These are phyloP conservation scores for Cybosia mesomella DNA, from an alignment of 2,888 invertebrate species.

Conservation along the genomic window DNA sequence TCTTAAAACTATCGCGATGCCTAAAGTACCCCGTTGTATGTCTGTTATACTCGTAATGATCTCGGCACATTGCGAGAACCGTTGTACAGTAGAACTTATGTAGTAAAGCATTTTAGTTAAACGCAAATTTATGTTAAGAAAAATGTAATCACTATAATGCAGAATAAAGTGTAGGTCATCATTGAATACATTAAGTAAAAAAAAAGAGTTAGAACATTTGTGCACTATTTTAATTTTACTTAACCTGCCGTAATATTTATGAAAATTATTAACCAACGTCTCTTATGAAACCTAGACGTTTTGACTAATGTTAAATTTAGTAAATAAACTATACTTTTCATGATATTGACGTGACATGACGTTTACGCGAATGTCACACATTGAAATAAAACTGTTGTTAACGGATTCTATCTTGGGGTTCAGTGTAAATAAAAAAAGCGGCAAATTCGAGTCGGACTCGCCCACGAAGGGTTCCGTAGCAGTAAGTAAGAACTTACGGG, in stretches of 20 bases:
- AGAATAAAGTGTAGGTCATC: background rate
- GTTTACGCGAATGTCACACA: too few species aligned
- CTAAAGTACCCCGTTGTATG: too few species aligned
- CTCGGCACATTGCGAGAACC: background rate
- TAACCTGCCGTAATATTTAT: conserved; percentile 3
- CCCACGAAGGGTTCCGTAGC: too few species aligned
- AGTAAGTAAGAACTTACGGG: too few species aligned
- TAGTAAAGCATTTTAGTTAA: background rate
- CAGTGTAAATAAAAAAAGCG: too few species aligned
- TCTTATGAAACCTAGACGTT: conserved; percentile 5
- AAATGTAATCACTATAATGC: background rate
- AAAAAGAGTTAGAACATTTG: background rate
- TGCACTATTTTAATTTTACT: background rate
- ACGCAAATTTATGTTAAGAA: background rate
- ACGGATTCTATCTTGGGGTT: too few species aligned
- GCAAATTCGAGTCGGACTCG: too few species aligned
- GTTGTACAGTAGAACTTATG: background rate
- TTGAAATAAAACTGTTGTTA: too few species aligned
- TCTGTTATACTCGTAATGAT: too few species aligned
- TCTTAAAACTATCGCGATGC: too few species aligned
- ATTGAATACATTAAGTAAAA: background rate
- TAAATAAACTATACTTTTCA: background rate
- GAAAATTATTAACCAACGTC: conserved; percentile 4
- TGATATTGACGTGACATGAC: too few species aligned
- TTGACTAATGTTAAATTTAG: background rate